Conservation (phyloP, 2,888 invertebrate genomes). For the Amphiduros pacificus region DNA sequence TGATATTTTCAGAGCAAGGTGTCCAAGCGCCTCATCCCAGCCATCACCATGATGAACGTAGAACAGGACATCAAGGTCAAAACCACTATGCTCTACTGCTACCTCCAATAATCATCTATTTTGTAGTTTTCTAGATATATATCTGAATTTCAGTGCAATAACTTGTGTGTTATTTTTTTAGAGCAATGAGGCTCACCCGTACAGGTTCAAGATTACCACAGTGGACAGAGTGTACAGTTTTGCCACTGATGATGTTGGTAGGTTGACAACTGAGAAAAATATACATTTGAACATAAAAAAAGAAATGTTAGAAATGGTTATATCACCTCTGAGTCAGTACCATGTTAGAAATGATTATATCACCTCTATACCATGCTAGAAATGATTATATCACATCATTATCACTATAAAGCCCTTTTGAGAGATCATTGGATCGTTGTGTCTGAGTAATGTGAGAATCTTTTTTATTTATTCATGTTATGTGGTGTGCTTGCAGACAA, state of each 20-base stretch:
- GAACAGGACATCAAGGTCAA: constrained; percentile 44
- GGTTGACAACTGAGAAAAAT: not conserved
- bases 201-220: constrained; percentile 48
- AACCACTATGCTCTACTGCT: too few species aligned
- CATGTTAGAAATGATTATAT: too few species aligned
- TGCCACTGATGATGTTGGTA: constrained; percentile 48
- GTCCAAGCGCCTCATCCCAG: constrained; percentile 52
- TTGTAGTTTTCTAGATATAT: too few species aligned
- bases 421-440: not conserved
- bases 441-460: not conserved
- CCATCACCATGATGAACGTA: constrained; percentile 48
- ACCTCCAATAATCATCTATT: too few species aligned
- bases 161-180: constrained; percentile 20
- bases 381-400: too few species aligned
- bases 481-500: constrained; percentile 38
- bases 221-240: constrained; percentile 48
- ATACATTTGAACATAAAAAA: not conserved
- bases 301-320: not conserved
- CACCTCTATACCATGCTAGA: too few species aligned
- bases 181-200: constrained; percentile 39
- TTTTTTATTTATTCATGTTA: not conserved
- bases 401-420: not conserved
- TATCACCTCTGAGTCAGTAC: too few species aligned
- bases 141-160: not conserved
- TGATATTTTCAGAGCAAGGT: constrained; percentile 42